Base-by-base conservation (phyloP, 2,113 vertebrate species). In the Mohoua ochrocephala region DNA sequence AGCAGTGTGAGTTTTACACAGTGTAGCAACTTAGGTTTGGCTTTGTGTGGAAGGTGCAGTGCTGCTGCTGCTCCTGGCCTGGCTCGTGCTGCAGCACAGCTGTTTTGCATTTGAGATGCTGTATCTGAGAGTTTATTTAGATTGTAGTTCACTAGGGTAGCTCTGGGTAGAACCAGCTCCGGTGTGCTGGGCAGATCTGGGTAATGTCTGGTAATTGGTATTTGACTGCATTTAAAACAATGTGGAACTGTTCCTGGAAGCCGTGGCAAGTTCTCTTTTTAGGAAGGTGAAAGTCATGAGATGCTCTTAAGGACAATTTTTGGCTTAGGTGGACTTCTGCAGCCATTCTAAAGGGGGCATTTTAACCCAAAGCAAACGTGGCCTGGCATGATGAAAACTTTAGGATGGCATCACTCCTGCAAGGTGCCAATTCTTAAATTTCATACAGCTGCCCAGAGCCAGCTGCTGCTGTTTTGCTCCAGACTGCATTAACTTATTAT, bases 1-100 rank as follows among this genome's bases (percentile, higher is more conserved):
- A 52, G 0, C 15, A 27, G 24, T 1, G 19, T 41, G 39, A 45
- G 8, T 73, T 93, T 24, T 24, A 7, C 2, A 1, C 1, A 2
- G 23, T 5, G 1, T 4, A 12, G 3, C 7, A 53, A 9, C 30
- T 42, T 27, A 9, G 39, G 41, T 24, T 70, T 41, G 76, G 59
- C 61, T 90, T 26, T 88, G 53, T 45, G 53, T 61, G 37, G 39
- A 79, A 57, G 61, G 24, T 63, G 56, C 57, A 26, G 27, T 31
- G 37, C 52, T 80, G 49, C 77, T 77, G 49, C 82, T 70, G 31
- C n/a, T 10, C 28, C n/a, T 61, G 67, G 56, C 26, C 44, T 76
- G 60, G n/a, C 39, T 78, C 7, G 1, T 65, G 56, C 59, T 79
- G 52, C 35, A 35, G n/a, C 21, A 14, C 37, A 15, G 52, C 42